Base-by-base conservation (phyloP, 1,140 invertebrate genomes). In the Pogonus chalceus region DNA sequence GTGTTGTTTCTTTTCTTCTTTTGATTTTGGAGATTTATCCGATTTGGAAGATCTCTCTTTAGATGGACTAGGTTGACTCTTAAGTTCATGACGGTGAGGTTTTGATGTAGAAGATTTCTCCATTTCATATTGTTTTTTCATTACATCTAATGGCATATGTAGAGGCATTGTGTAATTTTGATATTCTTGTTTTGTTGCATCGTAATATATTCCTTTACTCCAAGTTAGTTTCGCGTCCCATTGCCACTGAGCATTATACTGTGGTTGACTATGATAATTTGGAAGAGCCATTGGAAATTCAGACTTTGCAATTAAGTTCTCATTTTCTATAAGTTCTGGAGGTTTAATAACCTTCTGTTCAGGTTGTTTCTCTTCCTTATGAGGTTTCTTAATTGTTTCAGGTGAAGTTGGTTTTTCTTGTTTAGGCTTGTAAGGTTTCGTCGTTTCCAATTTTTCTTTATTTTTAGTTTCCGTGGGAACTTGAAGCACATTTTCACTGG, bases 161-260 rank as follows among this genome's bases (percentile, higher is more conserved):
- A 66, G 64, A 12, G 63, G 53, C 59, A 66, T 62, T 2, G 62
- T 31, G 56, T 66, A 66, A 39, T 60, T 50, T 39, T 60, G 55
- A 51, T 65, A 67, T 10, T 65, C 65, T 20, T 63, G 56, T 54
- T 61, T 66, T 2, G 55, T 57, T 20, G 62, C 58, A 53, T 68
- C 64, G 49, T 64, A 67, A 58, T 68, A 68, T 22, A 65, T 59
- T 24, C 56, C 58, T 22, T 62, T 60, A 3, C 61, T 58, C 61
- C 60, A 65, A 4, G 55, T 52, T 10, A 53, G 71, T 57, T 74
- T 67, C 39, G 76, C 71, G 10, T 82, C 78, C 80, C 80, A 82
- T 2, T 74, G 73, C 58, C 79, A 75, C 72, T 79, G 80, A 4
- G 26, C 26, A 61, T 76, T 75, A 53, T 81, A 82, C 57, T 82